Evolutionary conservation across 2,797 vertebrate species (phyloP), one percentile per base, ranked within the genome.

Genomic region (Atherinosoma microstoma): DNA sequence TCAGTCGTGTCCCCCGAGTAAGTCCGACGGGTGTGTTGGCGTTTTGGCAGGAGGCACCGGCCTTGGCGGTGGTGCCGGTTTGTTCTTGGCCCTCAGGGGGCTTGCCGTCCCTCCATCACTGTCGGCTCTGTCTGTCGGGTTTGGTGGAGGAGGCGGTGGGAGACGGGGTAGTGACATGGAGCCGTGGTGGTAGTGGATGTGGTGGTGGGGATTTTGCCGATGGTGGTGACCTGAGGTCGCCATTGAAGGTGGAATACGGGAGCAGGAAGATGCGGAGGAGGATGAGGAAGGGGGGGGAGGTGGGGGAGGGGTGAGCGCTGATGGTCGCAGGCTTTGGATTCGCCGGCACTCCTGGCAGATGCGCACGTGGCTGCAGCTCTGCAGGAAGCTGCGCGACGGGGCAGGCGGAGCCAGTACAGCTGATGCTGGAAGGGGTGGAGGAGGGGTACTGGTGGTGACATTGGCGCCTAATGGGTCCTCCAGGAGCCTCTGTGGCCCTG

Each of bases 321-420:
- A 67, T 1, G 92, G 89, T 70, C 86, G 92, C 78, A 96, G 91
- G 65, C 94, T 95, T 93, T 97, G 96, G 87, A 97, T 97, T 59
- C 96, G 92, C 67, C 96, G 90, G 84, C 96, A 97, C 92, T 97
- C 96, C 83, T 97, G 96, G 88, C 96, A 97, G 84, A 97, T 96
- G n/a, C 96, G 94, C 67, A 97, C 94, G 47, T 97, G 96, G 76
- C 95, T 94, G 90, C 96, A 96, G 81, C 91, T 89, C 73, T 91
- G 90, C n/a, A 94, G 91, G 93, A 91, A 72, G 93, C 91, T 60
- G 82, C 87, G 63, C n/a, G 84, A 82, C 0, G 87, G 86, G 40
- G 83, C 63, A 15, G 75, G 92, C 1, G 91, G 84, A 9, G 82
- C 83, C 63, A 82, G 78, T n/a, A 84, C 34, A 82, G 88, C 30